A percentile compares a stretch with the other conserved stretches of the same genome.
phyloP scores from a whole-genome alignment of 2,888 invertebrate genomes.

The Thyatira batis region DNA sequence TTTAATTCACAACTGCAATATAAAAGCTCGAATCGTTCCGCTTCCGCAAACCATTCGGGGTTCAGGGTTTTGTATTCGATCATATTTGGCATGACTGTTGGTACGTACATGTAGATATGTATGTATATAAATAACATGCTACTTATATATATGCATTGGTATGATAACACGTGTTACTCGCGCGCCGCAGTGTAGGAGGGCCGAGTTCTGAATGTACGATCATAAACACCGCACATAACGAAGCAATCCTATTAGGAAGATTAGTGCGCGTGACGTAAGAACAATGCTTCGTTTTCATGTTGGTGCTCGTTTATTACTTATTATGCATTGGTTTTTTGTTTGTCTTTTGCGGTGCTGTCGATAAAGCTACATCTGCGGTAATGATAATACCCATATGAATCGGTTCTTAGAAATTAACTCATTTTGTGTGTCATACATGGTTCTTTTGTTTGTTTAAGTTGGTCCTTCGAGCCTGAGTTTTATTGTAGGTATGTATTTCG shows the following conservation, averaged over 20 bases:
- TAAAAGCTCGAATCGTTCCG: constrained; percentile 28
- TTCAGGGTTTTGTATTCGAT: constrained; percentile 36
- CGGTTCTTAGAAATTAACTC: neutral
- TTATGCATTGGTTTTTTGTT: constrained; percentile 6
- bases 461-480: neutral
- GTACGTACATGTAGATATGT: constrained; percentile 32
- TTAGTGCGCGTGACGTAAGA: constrained; percentile 41
- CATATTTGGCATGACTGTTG: constrained; percentile 37
- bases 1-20: constrained; percentile 15
- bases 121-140: constrained; percentile 26
- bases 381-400: neutral
- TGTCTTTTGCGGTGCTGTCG: constrained; percentile 7
- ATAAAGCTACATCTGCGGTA: constrained; percentile 6
- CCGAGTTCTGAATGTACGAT: constrained; percentile 27
- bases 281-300: constrained; percentile 24
- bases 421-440: neutral
- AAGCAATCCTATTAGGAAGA: constrained; percentile 49
- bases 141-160: constrained; percentile 23
- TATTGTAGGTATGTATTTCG: neutral
- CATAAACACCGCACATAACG: constrained; percentile 35
- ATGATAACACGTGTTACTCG: constrained; percentile 50
- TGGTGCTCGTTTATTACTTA: neutral
- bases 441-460: neutral
- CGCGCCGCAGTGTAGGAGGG: constrained; percentile 32
- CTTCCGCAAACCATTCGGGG: constrained; percentile 35